Evolutionary conservation across 2,797 vertebrate genomes (phyloP).

Genomic region (Protosalanx chinensis): DNA sequence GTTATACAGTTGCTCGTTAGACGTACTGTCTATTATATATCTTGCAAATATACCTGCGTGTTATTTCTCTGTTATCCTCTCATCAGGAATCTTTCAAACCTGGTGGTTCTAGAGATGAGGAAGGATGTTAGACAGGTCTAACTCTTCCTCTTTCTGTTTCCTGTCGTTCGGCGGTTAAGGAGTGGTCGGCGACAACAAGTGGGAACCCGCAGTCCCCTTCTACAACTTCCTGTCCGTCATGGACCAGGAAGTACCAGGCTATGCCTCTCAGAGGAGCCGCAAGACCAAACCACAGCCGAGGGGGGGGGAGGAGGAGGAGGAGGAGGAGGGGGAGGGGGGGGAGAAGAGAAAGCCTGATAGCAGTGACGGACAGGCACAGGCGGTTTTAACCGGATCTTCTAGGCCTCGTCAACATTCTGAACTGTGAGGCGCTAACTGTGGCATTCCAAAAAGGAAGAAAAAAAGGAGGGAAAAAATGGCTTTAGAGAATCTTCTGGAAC

Average conservation of each 20-base stretch:
- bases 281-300: constrained; percentile 26
- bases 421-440: constrained; percentile 44
- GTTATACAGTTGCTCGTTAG: too few species aligned
- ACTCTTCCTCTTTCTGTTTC: background rate
- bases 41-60: too few species aligned
- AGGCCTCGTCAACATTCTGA: constrained; percentile 59
- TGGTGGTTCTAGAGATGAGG: too few species aligned
- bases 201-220: constrained; percentile 80
- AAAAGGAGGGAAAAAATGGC: background rate
- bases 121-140: background rate
- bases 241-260: constrained; percentile 69
- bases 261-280: constrained; percentile 51
- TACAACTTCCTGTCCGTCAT: constrained; percentile 86
- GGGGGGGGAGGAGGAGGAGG: constrained; percentile 2
- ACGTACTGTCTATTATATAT: too few species aligned
- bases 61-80: too few species aligned
- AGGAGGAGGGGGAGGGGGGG: constrained; percentile 22
- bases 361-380: constrained; percentile 37
- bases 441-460: too few species aligned
- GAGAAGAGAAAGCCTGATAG: constrained; percentile 6
- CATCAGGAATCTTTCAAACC: too few species aligned
- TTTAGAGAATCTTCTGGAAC: constrained; percentile 1
- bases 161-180: constrained; percentile 58
- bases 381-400: too few species aligned
- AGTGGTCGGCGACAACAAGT: constrained; percentile 73